Conservation (phyloP, 2,113 vertebrate species). For the Strix uralensis region DNA sequence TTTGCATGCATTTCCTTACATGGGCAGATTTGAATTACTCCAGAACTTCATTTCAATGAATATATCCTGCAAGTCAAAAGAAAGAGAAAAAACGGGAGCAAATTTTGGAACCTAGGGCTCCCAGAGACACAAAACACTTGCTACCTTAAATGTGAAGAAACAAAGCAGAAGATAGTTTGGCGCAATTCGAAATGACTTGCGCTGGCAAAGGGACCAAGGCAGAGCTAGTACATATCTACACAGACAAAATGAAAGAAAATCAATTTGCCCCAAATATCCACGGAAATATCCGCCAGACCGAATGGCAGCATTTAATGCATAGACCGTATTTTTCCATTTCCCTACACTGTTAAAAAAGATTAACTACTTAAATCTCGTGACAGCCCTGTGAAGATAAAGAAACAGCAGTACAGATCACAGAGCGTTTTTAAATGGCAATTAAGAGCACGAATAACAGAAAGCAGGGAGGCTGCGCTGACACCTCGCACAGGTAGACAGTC, state of each 20-base stretch:
- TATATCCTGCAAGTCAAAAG: neutral
- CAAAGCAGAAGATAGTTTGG: neutral
- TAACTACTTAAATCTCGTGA: neutral
- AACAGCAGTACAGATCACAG: neutral
- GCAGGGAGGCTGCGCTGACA: neutral
- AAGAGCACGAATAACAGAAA: neutral
- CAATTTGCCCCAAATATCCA: neutral
- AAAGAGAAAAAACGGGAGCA: neutral
- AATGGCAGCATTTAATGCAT: neutral
- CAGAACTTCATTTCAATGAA: neutral
- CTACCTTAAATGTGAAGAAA: conserved; percentile 14
- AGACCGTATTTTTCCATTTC: neutral
- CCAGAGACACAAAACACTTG: neutral
- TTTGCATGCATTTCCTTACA: neutral
- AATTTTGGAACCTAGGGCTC: neutral
- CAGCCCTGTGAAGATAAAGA: neutral
- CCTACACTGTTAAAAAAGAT: neutral
- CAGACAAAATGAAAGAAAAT: neutral
- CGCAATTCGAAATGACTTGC: conserved; percentile 28
- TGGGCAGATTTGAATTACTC: neutral
- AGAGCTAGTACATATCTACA: neutral
- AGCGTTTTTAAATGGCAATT: neutral
- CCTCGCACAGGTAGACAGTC: neutral
- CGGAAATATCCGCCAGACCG: neutral
- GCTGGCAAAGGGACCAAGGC: neutral